Evolutionary conservation across 2,113 vertebrate genomes (phyloP).

Genomic region (Zootoca vivipara): DNA sequence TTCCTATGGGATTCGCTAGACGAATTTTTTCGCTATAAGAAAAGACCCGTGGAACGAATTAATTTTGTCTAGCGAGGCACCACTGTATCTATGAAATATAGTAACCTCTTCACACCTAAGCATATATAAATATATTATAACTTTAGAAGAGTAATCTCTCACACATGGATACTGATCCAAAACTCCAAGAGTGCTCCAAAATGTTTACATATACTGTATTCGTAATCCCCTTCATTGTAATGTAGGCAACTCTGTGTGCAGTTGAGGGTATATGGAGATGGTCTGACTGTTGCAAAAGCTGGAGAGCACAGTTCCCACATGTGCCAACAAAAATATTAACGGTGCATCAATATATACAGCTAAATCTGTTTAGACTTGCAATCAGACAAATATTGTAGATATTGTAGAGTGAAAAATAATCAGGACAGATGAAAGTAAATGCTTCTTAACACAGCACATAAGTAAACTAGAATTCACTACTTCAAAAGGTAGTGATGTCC

Average conservation of each 20-base stretch:
- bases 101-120: background rate
- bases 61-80: no score
- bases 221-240: background rate
- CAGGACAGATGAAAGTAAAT: no score
- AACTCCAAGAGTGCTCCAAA: background rate
- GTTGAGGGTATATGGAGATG: background rate
- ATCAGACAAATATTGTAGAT: no score
- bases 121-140: background rate
- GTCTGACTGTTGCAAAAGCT: background rate
- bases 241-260: background rate
- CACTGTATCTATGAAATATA: background rate
- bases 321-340: background rate
- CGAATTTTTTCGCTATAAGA: no score
- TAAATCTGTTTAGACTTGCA: background rate
- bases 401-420: no score
- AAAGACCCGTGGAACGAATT: no score
- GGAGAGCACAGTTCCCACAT: background rate
- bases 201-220: background rate
- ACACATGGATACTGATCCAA: background rate
- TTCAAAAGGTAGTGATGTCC: no score
- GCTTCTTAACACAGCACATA: no score
- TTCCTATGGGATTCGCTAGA: no score
- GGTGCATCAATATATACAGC: background rate
- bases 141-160: background rate
- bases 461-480: no score